Conservation (phyloP, 2,113 vertebrate species). For the Heterocephalus glaber region DNA sequence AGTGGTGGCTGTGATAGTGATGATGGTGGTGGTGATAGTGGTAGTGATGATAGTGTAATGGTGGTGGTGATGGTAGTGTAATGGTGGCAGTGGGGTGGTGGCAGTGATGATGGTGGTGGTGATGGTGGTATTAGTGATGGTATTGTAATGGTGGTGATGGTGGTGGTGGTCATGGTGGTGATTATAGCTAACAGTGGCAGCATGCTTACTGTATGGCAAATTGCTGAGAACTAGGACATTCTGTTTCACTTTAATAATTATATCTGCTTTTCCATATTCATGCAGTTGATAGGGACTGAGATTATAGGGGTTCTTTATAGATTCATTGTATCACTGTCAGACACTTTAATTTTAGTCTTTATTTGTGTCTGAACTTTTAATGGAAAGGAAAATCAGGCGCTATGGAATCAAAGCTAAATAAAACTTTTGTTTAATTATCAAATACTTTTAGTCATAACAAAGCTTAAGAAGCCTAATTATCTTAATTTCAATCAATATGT, state of each 20-base stretch:
- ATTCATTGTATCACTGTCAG: not conserved
- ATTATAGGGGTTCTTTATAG: not conserved
- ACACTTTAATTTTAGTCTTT: not conserved
- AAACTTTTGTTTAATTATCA: not conserved
- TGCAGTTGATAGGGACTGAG: not conserved
- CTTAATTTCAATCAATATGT: not conserved
- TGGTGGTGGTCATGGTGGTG: not conserved
- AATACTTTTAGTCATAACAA: not conserved
- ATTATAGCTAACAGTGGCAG: not conserved
- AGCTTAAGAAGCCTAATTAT: not conserved
- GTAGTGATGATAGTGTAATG: not conserved
- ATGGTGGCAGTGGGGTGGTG: too few species aligned
- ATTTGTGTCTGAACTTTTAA: not conserved
- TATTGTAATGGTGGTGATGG: not conserved
- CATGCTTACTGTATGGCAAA: not conserved
- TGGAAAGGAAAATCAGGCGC: not conserved
- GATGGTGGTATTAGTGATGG: not conserved
- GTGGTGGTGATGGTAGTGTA: not conserved
- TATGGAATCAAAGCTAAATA: conserved; percentile 33
- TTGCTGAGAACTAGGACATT: not conserved
- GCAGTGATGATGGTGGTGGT: too few species aligned
- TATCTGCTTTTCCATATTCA: not conserved
- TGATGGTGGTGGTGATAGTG: not conserved
- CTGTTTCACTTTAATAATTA: not conserved
- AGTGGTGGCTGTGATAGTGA: too few species aligned